Evolutionary conservation across 1,140 invertebrate genomes (phyloP).

Genomic region (Pemphigus obesinymphae): DNA sequence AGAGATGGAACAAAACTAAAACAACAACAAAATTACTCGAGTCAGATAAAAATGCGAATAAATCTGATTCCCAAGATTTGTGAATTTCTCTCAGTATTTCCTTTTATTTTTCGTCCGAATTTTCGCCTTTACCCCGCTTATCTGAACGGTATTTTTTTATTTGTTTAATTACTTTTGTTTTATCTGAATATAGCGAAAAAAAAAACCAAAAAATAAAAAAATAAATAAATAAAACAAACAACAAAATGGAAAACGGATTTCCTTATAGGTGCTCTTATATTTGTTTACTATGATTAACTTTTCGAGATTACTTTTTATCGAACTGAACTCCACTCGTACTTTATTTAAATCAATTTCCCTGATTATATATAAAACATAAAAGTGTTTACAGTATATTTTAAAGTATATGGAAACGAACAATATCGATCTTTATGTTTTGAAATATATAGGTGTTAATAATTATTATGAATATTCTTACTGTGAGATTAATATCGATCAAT

Average conservation of each 20-base stretch:
- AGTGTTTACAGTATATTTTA: not conserved
- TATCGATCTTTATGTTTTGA: too few species aligned
- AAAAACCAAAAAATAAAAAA: not conserved
- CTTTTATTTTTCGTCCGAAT: not conserved
- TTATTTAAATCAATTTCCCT: not conserved
- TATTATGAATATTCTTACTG: too few species aligned
- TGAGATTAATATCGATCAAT: too few species aligned
- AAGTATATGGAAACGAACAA: too few species aligned
- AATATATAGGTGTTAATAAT: too few species aligned
- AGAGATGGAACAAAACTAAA: not conserved
- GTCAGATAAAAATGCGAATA: slow-evolving; percentile 11
- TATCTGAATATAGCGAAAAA: not conserved
- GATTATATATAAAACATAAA: not conserved
- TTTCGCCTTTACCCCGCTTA: not conserved
- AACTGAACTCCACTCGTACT: not conserved
- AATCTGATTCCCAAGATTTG: not conserved
- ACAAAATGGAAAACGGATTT: not conserved
- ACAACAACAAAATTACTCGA: slow-evolving; percentile 5
- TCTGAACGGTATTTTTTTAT: not conserved
- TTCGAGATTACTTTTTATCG: not conserved
- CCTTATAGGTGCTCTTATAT: not conserved
- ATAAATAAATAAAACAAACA: not conserved
- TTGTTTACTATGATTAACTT: not conserved
- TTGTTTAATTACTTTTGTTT: slow-evolving; percentile 40
- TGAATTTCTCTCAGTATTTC: not conserved